Conservation (phyloP, 2,888 invertebrate genomes). For the Suillia variegata region DNA sequence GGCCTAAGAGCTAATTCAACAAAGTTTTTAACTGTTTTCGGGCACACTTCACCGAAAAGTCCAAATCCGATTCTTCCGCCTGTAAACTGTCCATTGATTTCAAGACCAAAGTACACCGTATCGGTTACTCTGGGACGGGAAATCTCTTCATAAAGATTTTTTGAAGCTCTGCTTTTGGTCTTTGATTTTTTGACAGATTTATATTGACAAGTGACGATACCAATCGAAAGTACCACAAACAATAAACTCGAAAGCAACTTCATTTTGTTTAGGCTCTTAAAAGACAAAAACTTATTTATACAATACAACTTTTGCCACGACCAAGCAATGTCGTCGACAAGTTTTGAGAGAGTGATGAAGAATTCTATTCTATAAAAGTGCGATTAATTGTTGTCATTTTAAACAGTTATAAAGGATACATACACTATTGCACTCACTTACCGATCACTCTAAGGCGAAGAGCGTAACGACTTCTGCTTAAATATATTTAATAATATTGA, state of each 20-base stretch:
- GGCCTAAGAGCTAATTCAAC: slow-evolving; percentile 76
- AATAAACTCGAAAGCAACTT: slow-evolving; percentile 51
- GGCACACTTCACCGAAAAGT: slow-evolving; percentile 92
- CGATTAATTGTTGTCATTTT: too few relatives aligned
- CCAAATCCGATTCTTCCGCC: slow-evolving; percentile 80
- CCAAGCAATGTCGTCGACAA: slow-evolving; percentile 17
- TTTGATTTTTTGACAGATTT: too few relatives aligned
- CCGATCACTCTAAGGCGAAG: too few relatives aligned
- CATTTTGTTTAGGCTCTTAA: slow-evolving; percentile 38
- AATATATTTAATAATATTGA: too few relatives aligned
- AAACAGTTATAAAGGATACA: too few relatives aligned
- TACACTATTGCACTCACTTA: too few relatives aligned
- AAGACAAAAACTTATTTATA: not conserved
- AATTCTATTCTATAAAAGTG: too few relatives aligned
- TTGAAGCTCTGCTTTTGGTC: too few relatives aligned
- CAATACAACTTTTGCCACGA: too few relatives aligned
- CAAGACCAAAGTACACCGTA: slow-evolving; percentile 90
- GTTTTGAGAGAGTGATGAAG: slow-evolving; percentile 14
- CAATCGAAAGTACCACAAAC: slow-evolving; percentile 47
- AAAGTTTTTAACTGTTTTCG: slow-evolving; percentile 87
- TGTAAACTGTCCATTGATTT: slow-evolving; percentile 78
- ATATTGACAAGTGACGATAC: too few relatives aligned
- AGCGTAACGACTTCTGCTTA: too few relatives aligned
- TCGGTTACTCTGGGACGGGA: slow-evolving; percentile 90
- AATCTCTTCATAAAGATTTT: slow-evolving; percentile 64